phyloP scores from a whole-genome alignment of 2,797 vertebrate species.

The Argya squamiceps region DNA sequence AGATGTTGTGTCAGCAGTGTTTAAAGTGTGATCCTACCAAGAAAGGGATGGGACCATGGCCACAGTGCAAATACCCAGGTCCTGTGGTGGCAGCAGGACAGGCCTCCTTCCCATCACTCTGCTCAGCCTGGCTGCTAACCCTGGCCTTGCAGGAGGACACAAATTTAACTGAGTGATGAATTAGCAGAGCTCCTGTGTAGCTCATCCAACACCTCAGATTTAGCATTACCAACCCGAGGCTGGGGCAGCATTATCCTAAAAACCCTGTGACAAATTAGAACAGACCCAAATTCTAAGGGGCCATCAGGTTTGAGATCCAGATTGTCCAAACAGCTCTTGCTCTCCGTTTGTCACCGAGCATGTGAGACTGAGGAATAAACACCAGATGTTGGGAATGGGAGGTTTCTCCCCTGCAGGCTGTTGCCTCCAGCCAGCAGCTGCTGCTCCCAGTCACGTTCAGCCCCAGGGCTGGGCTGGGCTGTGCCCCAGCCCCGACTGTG shows the following conservation, averaged over 20 bases:
- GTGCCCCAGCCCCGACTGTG: background rate
- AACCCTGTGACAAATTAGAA: background rate
- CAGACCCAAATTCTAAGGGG: background rate
- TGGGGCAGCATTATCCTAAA: background rate
- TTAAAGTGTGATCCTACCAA: background rate
- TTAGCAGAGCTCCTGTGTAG: background rate
- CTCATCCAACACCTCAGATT: background rate
- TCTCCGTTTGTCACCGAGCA: background rate
- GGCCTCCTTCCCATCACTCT: background rate
- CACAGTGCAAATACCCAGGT: background rate
- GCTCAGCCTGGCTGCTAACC: background rate
- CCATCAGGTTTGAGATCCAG: background rate
- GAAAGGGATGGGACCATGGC: background rate
- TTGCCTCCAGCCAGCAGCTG: background rate
- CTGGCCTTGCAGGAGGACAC: background rate
- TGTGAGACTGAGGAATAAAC: background rate
- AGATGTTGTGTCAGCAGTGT: background rate
- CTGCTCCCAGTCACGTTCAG: background rate
- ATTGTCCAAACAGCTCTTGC: background rate
- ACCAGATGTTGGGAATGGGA: background rate
- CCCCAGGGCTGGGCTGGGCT: background rate
- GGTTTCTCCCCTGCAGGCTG: background rate
- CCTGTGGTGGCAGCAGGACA: background rate
- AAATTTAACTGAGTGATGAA: background rate
- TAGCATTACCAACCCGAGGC: rapidly evolving